These are phyloP conservation scores for Vanessa tameamea DNA, from an alignment of 1,140 invertebrate species.

Conservation along the genomic window DNA sequence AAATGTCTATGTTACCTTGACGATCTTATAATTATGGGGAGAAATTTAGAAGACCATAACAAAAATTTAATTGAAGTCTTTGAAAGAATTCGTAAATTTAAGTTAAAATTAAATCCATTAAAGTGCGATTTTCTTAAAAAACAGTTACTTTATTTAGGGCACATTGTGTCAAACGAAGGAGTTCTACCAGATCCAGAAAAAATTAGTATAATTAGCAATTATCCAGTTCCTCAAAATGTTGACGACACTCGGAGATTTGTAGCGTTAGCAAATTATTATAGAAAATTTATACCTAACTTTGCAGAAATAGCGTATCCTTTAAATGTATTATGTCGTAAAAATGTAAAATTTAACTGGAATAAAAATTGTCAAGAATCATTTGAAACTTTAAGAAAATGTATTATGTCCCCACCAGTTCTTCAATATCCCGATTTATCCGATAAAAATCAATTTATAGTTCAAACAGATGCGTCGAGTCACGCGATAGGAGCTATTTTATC, in stretches of 20 bases:
- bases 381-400: slow-evolving; percentile 18
- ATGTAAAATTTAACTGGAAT: slow-evolving; percentile 23
- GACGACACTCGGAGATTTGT: slow-evolving; percentile 13
- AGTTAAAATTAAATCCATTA: slow-evolving; percentile 18
- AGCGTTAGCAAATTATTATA: slow-evolving; percentile 22
- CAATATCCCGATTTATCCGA: too few species aligned
- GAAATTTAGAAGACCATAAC: background rate
- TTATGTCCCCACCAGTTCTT: slow-evolving; percentile 35
- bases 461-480: too few species aligned
- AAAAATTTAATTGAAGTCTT: slow-evolving; percentile 17
- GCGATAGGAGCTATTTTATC: too few species aligned
- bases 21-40: too few species aligned
- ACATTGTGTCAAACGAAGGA: slow-evolving; percentile 21
- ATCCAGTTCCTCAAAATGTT: slow-evolving; percentile 20
- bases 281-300: slow-evolving; percentile 27
- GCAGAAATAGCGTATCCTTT: slow-evolving; percentile 20
- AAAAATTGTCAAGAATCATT: slow-evolving; percentile 22
- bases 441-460: too few species aligned
- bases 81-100: slow-evolving; percentile 21
- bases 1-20: slow-evolving; percentile 3
- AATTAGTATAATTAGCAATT: slow-evolving; percentile 12
- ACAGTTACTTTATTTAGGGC: slow-evolving; percentile 17
- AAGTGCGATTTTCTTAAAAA: slow-evolving; percentile 25
- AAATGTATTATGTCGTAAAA: slow-evolving; percentile 22
- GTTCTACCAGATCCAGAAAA: slow-evolving; percentile 21